These are phyloP conservation scores for Gonioctena quinquepunctata DNA, from an alignment of 1,140 invertebrate species.

Conservation along the genomic window DNA sequence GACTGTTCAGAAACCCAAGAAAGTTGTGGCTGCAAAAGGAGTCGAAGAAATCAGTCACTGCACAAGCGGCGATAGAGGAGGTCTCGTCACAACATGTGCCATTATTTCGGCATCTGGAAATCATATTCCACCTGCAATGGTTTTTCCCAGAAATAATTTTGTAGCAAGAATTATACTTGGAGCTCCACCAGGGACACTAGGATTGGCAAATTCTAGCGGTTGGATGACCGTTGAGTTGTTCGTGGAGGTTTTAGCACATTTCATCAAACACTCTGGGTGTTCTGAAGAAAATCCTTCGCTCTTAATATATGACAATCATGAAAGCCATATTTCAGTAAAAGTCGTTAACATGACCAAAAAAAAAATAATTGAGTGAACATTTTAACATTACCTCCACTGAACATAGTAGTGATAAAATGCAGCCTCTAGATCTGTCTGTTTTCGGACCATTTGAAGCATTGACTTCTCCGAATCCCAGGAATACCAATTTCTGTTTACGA, in stretches of 20 bases:
- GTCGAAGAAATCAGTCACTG: neutral
- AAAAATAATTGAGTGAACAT: conserved; percentile 51
- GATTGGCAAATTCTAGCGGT: conserved; percentile 47
- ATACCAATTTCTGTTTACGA: conserved; percentile 32
- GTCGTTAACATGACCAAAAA: conserved; percentile 44
- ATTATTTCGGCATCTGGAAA: conserved; percentile 49
- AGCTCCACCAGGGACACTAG: conserved; percentile 52
- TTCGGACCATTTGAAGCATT: conserved; percentile 56
- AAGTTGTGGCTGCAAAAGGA: conserved; percentile 3
- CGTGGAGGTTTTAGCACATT: conserved; percentile 50
- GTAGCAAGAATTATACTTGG: conserved; percentile 46
- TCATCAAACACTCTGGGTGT: conserved; percentile 49
- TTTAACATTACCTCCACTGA: conserved; percentile 57
- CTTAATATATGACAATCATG: conserved; percentile 54
- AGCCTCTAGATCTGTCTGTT: conserved; percentile 57
- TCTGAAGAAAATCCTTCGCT: conserved; percentile 50
- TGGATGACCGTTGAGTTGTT: conserved; percentile 58
- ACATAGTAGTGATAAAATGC: conserved; percentile 57
- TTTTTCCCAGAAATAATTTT: conserved; percentile 47
- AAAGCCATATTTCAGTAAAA: conserved; percentile 52
- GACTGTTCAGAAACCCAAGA: neutral
- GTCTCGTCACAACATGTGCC: conserved; percentile 52
- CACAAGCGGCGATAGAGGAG: conserved; percentile 46
- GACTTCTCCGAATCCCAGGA: conserved; percentile 53
- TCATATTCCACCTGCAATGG: conserved; percentile 37